Evolutionary conservation across 2,113 vertebrate species (phyloP).

Genomic region (Pleuronectes platessa): DNA sequence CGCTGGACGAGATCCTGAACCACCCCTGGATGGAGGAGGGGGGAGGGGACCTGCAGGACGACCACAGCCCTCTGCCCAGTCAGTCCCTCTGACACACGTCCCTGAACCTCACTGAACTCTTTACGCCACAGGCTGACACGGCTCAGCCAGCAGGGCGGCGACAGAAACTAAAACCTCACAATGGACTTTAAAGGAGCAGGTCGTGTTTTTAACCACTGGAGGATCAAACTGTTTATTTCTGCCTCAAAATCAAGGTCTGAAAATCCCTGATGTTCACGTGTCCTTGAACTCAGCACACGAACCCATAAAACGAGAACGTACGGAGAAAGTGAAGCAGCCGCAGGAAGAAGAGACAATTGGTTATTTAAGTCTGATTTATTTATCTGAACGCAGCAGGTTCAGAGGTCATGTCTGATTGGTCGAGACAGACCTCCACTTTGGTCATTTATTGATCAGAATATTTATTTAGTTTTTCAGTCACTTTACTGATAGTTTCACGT

Average conservation of each 20-base stretch:
- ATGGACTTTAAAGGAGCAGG: not conserved
- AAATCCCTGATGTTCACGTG: no score
- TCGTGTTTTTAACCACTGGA: not conserved
- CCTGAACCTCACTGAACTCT: no score
- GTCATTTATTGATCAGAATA: constrained; percentile 21
- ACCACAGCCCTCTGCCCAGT: constrained; percentile 47
- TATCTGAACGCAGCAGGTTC: not conserved
- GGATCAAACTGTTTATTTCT: not conserved
- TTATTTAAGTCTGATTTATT: not conserved
- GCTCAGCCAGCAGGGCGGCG: not conserved
- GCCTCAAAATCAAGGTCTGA: not conserved
- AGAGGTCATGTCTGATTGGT: not conserved
- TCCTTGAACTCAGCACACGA: no score
- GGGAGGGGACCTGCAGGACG: constrained; percentile 48
- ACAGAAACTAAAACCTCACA: not conserved
- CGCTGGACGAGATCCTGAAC: constrained; percentile 84
- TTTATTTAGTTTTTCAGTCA: constrained; percentile 12
- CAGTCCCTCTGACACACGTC: constrained; percentile 28
- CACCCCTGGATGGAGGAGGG: constrained; percentile 85
- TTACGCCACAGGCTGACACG: no score
- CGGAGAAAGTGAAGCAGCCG: not conserved
- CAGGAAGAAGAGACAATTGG: not conserved
- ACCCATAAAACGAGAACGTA: no score
- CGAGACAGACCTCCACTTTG: not conserved
- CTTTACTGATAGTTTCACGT: not conserved